Evolutionary conservation across 2,113 vertebrate species (phyloP), one percentile per base, ranked within the genome.

Genomic region (Aramus guarauna): DNA sequence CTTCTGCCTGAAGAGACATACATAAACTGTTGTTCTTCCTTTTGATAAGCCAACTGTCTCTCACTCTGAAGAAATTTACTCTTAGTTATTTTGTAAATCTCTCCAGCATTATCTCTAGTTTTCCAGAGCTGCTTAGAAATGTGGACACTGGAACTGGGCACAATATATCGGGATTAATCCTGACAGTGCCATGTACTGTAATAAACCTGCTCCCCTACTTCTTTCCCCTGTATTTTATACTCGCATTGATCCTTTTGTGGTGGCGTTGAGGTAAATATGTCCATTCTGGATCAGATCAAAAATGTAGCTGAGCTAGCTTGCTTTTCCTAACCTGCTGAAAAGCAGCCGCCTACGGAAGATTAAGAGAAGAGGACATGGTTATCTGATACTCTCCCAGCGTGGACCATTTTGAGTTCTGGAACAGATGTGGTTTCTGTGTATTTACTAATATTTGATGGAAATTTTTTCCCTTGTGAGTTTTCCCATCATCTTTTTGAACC

Each of bases 391-490:
- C 62, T 90, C 81, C 10, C 10, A 88, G 77, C 50, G 92, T 63
- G 2, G 7, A 45, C 27, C 19, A 15, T 88, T 93, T 19, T 48
- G 69, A 85, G 29, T 62, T 95, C 41, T 81, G 68, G 45, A 89
- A 71, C 73, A 92, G 74, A 85, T 95, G 77, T 91, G 43, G 43
- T 91, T 91, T 91, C 48, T 69, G 22, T 85, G 19, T 91, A 85
- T 94, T 90, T 90, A 87, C 90, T 90, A 88, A 60, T 50, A 81
- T 71, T 91, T 86, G 67, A 26, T 1, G 4, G 58, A 77, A 6
- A 12, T 85, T 56, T 74, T 94, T 72, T 20, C 58, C 58, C 66
- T 29, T 39, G 8, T 85, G 81, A 68, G 15, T 85, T 90, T 90
- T 93, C 36, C 32, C 29, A n/a, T 93, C 36, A 68, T 73, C 48